A percentile compares a stretch with the other conserved stretches of the same genome.
phyloP scores from a whole-genome alignment of 1,140 invertebrate genomes.

The Contarinia nasturtii region DNA sequence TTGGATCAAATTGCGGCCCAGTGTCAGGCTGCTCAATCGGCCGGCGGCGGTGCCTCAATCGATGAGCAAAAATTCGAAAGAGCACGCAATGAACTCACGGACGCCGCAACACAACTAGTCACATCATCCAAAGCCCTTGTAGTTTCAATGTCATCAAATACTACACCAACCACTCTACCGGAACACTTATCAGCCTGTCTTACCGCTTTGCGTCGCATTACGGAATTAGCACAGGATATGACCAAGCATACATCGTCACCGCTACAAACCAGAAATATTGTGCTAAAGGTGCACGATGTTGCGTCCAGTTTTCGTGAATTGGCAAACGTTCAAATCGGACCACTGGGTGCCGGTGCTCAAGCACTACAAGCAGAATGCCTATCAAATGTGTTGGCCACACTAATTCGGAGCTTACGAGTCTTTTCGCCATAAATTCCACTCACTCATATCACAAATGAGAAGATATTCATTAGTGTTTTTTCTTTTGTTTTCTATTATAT shows the following conservation, averaged over 20 bases:
- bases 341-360: conserved; percentile 32
- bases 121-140: conserved; percentile 68
- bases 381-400: conserved; percentile 57
- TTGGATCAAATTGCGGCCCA: conserved; percentile 46
- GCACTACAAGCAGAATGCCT: conserved; percentile 57
- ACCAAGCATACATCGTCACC: conserved; percentile 54
- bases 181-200: conserved; percentile 49
- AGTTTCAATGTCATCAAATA: conserved; percentile 48
- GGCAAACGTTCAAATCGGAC: conserved; percentile 37
- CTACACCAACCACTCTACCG: conserved; percentile 30
- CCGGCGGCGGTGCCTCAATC: conserved; percentile 45
- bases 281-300: conserved; percentile 60
- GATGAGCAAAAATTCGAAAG: conserved; percentile 51
- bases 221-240: conserved; percentile 48
- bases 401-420: conserved; percentile 62
- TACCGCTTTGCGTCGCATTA: conserved; percentile 40
- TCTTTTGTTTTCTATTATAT: no score
- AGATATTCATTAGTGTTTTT: no score
- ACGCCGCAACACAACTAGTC: conserved; percentile 60
- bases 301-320: conserved; percentile 53
- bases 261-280: conserved; percentile 56
- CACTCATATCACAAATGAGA: no score
- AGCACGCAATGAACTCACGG: conserved; percentile 56
- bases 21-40: conserved; percentile 43
- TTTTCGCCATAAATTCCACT: conserved; percentile 11